These are phyloP conservation scores for Brachypodius melanocephalos DNA, from an alignment of 2,113 vertebrate species.

Conservation along the genomic window DNA sequence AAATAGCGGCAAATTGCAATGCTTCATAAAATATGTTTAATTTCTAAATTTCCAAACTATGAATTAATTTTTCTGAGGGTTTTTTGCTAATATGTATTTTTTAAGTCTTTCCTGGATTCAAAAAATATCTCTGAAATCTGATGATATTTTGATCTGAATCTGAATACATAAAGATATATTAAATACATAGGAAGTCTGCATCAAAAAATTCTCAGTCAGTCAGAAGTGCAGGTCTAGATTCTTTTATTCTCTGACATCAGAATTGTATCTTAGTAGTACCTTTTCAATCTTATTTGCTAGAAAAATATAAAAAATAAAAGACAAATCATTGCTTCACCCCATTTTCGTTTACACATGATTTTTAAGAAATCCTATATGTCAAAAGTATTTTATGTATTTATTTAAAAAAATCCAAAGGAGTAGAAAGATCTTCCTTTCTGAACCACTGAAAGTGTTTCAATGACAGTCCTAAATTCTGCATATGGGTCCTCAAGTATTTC, in stretches of 20 bases:
- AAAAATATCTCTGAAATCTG: not conserved
- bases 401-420: rapidly evolving
- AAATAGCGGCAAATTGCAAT: not conserved
- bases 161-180: not conserved
- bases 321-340: not conserved
- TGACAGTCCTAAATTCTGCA: not conserved
- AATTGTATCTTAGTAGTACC: not conserved
- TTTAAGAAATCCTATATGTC: not conserved
- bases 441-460: not conserved
- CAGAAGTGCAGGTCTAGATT: not conserved
- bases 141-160: not conserved
- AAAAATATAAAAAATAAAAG: not conserved
- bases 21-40: not conserved
- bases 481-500: not conserved
- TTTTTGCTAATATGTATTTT: not conserved
- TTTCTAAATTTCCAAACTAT: not conserved
- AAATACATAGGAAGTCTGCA: not conserved
- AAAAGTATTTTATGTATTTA: not conserved
- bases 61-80: not conserved
- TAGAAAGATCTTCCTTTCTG: not conserved
- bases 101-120: not conserved
- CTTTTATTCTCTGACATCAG: not conserved
- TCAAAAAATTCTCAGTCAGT: not conserved
- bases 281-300: not conserved
- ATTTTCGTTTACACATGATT: not conserved